Base-by-base conservation (phyloP, 2,888 invertebrate genomes). In the Erebia palarica region DNA sequence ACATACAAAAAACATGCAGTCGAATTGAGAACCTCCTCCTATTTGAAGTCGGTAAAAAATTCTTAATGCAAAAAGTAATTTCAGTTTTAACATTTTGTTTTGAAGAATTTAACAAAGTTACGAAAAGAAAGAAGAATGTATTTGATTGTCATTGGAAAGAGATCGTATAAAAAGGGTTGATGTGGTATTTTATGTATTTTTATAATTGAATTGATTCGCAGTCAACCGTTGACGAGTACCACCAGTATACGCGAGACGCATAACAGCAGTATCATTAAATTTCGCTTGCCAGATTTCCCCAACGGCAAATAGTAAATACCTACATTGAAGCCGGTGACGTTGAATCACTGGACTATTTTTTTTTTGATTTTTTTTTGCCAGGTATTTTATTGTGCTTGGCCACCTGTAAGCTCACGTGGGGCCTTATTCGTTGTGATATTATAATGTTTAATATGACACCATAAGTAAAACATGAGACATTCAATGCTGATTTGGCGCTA, bases 281-380 rank as follows among this genome's bases (percentile, higher is more conserved):
- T 66, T 21, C 66, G 55, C 55, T 60, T 18, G 53, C 70, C 66
- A 70, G 66, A 66, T 65, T 70, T 61, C 66, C 70, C 66, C 47
- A 66, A 66, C 66, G 70, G 55, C 57, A 47, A 44, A 55, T 42
- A 61, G 61, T 63, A 63, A 63, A 63, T 7, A 36, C 36, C 36
- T 44, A 61, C 47, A 49, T 18, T 47, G 42, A 42, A 16, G 42
- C n/a, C 60, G 36, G 42, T 3, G 16, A 42, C 44, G 16, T 60
- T 27, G 9, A 42, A 44, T 60, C 42, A 16, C 11, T 63, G 63
- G 47, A 47, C 44, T n/a, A n/a, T n/a, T n/a, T 0, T 49, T 9
- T 61, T 61, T 61, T 61, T 21, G 8, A 49, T 63, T 63, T 49
- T 49, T 47, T 7, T 49, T 63, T 63, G 14, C 21, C 18, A 16